phyloP scores from a whole-genome alignment of 2,113 vertebrate species.

The Urocynchramus pylzowi region DNA sequence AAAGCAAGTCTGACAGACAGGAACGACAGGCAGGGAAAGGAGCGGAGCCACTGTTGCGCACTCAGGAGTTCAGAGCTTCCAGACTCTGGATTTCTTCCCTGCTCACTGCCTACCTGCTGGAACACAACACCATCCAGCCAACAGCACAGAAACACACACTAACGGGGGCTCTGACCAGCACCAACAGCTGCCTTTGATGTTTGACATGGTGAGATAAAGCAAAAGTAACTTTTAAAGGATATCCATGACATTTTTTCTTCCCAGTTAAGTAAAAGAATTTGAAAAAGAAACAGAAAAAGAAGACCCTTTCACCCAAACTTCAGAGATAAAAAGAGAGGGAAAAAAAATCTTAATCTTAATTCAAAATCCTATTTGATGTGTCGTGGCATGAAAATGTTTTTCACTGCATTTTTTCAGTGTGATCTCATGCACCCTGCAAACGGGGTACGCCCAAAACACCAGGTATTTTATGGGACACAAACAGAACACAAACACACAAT shows the following conservation, averaged over 20 bases:
- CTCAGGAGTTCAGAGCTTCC: not conserved
- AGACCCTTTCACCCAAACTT: conserved; percentile 44
- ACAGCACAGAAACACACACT: not conserved
- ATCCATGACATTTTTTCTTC: not conserved
- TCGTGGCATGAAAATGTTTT: conserved; percentile 93
- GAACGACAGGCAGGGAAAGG: not conserved
- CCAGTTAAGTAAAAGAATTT: not conserved
- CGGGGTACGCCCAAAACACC: conserved; percentile 86
- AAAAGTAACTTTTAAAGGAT: not conserved
- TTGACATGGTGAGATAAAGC: not conserved
- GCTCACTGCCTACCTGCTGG: not conserved
- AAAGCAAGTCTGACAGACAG: not conserved
- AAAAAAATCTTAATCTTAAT: conserved; percentile 80
- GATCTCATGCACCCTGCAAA: conserved; percentile 82
- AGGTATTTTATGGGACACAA: conserved; percentile 80
- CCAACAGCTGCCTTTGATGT: not conserved
- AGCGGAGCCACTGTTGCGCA: not conserved
- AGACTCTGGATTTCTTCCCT: not conserved
- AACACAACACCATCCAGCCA: not conserved
- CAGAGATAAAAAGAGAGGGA: conserved; percentile 62
- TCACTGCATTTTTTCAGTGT: conserved; percentile 93
- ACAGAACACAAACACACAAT: conserved; percentile 74
- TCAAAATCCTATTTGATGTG: conserved; percentile 91
- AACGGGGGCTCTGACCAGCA: not conserved
- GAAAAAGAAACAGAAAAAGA: not conserved